Conservation (phyloP, 2,888 invertebrate genomes). For the Ethmia dodecea region DNA sequence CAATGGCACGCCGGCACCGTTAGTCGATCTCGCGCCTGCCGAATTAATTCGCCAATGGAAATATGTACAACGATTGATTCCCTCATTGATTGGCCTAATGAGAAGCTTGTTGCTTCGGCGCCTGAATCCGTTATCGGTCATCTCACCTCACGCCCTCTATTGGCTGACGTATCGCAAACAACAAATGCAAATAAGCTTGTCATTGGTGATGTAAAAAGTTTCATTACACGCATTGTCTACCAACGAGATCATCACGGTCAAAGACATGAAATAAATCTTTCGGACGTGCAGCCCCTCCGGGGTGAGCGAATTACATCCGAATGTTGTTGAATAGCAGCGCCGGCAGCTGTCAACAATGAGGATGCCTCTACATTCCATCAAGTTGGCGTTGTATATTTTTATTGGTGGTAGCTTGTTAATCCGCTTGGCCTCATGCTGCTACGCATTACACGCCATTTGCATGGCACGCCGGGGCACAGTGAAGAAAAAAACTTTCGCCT, state of each 20-base stretch:
- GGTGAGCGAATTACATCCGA: slow-evolving; percentile 32
- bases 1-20: slow-evolving; percentile 73
- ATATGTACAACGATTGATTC: slow-evolving; percentile 62
- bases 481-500: slow-evolving; percentile 33
- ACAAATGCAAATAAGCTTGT: slow-evolving; percentile 29
- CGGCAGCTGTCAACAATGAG: slow-evolving; percentile 41
- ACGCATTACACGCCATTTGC: slow-evolving; percentile 53
- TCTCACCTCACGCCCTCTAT: slow-evolving; percentile 47
- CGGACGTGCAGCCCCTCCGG: slow-evolving; percentile 20
- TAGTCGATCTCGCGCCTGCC: slow-evolving; percentile 70
- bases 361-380: slow-evolving; percentile 31
- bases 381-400: slow-evolving; percentile 39
- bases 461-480: slow-evolving; percentile 41
- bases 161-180: slow-evolving; percentile 28
- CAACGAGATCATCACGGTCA: slow-evolving; percentile 49
- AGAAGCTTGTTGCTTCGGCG: slow-evolving; percentile 56
- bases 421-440: slow-evolving; percentile 47
- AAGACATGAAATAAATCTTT: slow-evolving; percentile 47
- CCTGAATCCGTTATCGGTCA: slow-evolving; percentile 52
- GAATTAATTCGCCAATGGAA: slow-evolving; percentile 72
- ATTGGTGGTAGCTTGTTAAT: slow-evolving; percentile 49
- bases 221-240: slow-evolving; percentile 46
- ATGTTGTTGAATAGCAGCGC: slow-evolving; percentile 36
- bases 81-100: slow-evolving; percentile 63
- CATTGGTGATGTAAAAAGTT: slow-evolving; percentile 20